Evolutionary conservation across 2,113 vertebrate genomes (phyloP).

Genomic region (Gymnogyps californianus): DNA sequence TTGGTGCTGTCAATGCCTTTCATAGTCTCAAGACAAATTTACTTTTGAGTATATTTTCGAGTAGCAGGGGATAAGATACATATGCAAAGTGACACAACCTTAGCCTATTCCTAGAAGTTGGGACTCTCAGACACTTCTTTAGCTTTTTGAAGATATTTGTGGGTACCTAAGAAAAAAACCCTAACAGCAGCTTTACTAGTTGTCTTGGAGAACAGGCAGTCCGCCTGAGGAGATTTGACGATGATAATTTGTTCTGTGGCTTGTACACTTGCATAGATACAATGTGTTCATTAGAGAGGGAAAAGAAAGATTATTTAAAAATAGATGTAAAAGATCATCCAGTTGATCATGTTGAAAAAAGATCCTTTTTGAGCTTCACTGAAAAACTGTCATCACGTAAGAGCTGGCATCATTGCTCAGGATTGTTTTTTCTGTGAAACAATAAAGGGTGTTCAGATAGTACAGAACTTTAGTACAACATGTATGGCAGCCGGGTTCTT

Average conservation of each 20-base stretch:
- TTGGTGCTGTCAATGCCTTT: background rate
- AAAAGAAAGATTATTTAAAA: background rate
- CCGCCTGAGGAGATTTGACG: background rate
- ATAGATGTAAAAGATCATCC: background rate
- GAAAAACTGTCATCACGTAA: background rate
- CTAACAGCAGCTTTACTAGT: background rate
- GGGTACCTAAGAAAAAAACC: background rate
- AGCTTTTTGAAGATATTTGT: background rate
- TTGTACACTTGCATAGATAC: background rate
- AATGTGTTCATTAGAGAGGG: background rate
- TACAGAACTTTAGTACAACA: background rate
- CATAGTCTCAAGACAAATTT: background rate
- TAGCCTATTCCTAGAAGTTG: background rate
- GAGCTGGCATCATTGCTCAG: background rate
- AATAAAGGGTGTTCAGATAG: background rate
- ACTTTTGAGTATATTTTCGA: background rate
- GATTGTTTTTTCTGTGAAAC: background rate
- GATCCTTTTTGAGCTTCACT: background rate
- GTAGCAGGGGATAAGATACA: background rate
- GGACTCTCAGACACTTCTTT: background rate
- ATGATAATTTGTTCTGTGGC: background rate
- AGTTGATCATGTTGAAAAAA: background rate
- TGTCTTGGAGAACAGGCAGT: background rate
- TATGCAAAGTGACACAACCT: background rate
- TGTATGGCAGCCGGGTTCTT: background rate